phyloP scores from a whole-genome alignment of 2,113 vertebrate genomes.

The Nettapus auritus region DNA sequence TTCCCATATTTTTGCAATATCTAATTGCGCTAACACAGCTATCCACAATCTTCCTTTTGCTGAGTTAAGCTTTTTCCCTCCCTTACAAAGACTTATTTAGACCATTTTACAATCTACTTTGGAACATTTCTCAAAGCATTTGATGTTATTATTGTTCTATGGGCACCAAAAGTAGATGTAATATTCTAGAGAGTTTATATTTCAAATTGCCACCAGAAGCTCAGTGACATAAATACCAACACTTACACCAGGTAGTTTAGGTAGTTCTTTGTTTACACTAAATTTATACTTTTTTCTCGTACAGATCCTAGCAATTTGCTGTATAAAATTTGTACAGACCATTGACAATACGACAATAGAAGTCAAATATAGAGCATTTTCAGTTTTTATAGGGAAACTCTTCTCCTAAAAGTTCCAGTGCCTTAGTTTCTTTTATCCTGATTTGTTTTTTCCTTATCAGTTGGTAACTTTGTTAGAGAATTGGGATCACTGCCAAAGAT shows the following conservation, averaged over 20 bases:
- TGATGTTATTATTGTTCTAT: background rate
- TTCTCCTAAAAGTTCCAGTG: background rate
- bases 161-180: background rate
- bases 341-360: background rate
- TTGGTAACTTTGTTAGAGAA: slow-evolving; percentile 26
- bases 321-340: background rate
- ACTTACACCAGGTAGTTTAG: background rate
- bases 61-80: background rate
- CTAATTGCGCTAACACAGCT: background rate
- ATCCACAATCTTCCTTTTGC: background rate
- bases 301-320: background rate
- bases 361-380: background rate
- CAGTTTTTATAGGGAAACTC: background rate
- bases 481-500: slow-evolving; percentile 48
- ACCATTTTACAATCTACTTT: background rate
- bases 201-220: background rate
- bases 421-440: background rate
- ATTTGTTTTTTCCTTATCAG: background rate
- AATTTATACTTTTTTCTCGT: background rate
- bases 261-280: background rate
- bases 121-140: background rate
- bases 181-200: background rate
- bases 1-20: background rate
- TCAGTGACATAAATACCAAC: background rate
- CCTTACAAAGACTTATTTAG: background rate